A percentile compares a stretch with the other conserved stretches of the same genome.
Evolutionary conservation across 2,888 invertebrate species (phyloP).

Genomic region (Drosophila subquinaria): DNA sequence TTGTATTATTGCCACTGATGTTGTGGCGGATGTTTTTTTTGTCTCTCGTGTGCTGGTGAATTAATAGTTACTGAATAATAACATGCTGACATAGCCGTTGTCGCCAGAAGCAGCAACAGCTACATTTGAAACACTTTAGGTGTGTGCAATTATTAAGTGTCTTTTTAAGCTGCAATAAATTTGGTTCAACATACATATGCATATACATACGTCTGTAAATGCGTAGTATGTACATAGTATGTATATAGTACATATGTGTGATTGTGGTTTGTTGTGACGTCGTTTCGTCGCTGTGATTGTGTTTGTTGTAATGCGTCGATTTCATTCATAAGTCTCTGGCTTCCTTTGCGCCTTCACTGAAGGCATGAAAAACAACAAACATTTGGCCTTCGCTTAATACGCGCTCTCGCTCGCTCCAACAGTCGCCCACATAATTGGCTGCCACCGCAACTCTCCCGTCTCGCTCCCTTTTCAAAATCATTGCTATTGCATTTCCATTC

Average conservation of each 20-base stretch:
- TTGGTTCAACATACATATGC: not conserved
- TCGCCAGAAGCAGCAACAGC: constrained; percentile 5
- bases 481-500: constrained; percentile 54
- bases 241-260: not conserved
- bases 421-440: constrained; percentile 21
- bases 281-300: constrained; percentile 12
- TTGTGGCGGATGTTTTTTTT: constrained; percentile 16
- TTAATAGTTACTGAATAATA: constrained; percentile 46
- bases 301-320: constrained; percentile 38
- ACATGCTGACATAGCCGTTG: constrained; percentile 27
- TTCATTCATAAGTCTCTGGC: constrained; percentile 54
- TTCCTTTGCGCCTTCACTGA: constrained; percentile 25
- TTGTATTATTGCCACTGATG: constrained; percentile 18
- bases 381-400: constrained; percentile 52
- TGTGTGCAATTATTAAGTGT: constrained; percentile 14
- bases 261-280: constrained; percentile 35
- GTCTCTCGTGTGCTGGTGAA: constrained; percentile 18
- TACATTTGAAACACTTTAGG: not conserved
- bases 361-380: constrained; percentile 25
- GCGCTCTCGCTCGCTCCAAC: constrained; percentile 19
- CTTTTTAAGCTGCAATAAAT: constrained; percentile 4
- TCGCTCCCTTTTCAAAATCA: constrained; percentile 9
- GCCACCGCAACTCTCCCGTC: not conserved
- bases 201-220: not conserved
- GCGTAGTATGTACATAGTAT: not conserved